Evolutionary conservation across 2,797 vertebrate genomes (phyloP), one percentile per base, ranked within the genome.

Genomic region (Tenualosa ilisha): DNA sequence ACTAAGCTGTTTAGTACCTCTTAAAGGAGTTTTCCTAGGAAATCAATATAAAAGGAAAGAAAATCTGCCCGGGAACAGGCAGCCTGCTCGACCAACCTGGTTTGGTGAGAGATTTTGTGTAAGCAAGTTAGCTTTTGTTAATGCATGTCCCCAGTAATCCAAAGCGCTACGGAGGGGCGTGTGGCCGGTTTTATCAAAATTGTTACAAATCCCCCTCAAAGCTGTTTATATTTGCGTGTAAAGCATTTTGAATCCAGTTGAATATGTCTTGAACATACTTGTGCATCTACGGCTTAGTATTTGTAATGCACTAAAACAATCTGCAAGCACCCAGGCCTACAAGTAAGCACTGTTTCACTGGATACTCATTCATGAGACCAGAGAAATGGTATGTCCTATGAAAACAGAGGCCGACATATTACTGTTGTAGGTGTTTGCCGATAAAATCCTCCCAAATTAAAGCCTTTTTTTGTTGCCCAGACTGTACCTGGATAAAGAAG

Each of bases 401-500:
- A 65, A 65, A 65, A 9, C 63, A 13, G 24, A 12, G 24, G 11
- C 12, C 22, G 17, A 6, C 20, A 22, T 79, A 7, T 7, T 46
- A 40, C 6, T 3, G 17, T 75, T 31, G 12, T 43, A 40, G 68
- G 68, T 1, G 17, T 40, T 22, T 43, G 31, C 68, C 17, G 24
- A 40, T 75, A 43, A 20, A 40, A 75, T 43, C 37, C 12, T 46
- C 54, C 56, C 20, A 22, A 17, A 3, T 82, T 5, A 81, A 61
- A 53, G 49, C 22, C 6, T 0, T 22, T 22, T 82, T 75, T 3
- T 79, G 11, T 2, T 81, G n/a, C 83, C 11, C 90, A 99, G 98
- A 94, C 94, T 95, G 86, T 97, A 96, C 91, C 94, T 99, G 94
- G 97, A 97, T 83, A 95, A 95, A 51, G 97, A 99, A 11, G 94